These are phyloP conservation scores for Lamprotornis superbus DNA, from an alignment of 2,113 vertebrate species.

Conservation along the genomic window DNA sequence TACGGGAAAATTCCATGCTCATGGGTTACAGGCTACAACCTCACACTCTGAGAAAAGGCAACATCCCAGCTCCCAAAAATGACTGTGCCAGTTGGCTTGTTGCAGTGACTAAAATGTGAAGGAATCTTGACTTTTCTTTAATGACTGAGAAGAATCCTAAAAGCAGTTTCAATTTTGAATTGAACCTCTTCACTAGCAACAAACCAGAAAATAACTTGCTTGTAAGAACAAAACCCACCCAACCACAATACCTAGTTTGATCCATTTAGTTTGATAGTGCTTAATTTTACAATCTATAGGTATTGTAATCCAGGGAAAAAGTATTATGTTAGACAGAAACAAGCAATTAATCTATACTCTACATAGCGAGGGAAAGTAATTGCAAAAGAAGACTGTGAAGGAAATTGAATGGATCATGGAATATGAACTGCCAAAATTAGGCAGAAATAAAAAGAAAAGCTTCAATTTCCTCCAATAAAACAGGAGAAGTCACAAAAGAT, in stretches of 20 bases:
- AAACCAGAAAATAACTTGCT: background rate
- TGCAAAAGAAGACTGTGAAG: background rate
- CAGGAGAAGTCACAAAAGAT: background rate
- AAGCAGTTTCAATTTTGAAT: background rate
- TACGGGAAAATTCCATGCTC: background rate
- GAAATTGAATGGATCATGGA: background rate
- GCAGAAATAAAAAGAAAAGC: background rate
- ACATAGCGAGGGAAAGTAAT: background rate
- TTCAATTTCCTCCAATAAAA: background rate
- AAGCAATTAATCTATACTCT: background rate
- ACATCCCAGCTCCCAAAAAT: rapidly evolving
- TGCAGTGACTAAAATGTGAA: background rate
- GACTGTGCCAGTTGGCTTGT: background rate
- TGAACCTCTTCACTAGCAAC: background rate
- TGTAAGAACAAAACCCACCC: background rate
- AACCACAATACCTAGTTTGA: background rate
- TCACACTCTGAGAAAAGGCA: background rate
- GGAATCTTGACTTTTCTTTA: background rate
- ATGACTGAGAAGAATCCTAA: background rate
- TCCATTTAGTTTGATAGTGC: background rate
- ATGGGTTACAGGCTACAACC: background rate
- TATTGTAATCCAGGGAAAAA: background rate
- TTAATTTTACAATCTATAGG: background rate
- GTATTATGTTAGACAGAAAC: background rate
- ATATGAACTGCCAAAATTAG: background rate